Conservation (phyloP, 2,797 vertebrate species). For the Takifugu ocellatus region DNA sequence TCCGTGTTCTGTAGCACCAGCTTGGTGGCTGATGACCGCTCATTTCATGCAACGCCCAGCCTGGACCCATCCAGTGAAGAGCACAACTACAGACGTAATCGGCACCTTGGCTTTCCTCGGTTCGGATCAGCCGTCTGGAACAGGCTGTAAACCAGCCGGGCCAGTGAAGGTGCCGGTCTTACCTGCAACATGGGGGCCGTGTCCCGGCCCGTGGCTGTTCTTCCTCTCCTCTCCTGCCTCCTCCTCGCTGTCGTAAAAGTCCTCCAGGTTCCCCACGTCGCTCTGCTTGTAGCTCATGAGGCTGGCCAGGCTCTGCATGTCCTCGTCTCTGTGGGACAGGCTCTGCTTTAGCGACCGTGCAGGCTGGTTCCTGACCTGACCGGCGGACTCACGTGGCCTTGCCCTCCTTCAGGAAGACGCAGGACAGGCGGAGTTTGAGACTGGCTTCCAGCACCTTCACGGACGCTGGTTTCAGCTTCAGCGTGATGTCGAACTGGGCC, state of each 20-base stretch:
- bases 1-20: no score
- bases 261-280: conserved; percentile 87
- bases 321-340: conserved; percentile 80
- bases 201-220: neutral
- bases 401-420: conserved; percentile 86
- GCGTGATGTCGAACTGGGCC: conserved; percentile 72
- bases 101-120: no score
- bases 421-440: conserved; percentile 82
- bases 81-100: no score
- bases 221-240: conserved; percentile 70
- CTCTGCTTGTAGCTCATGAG: conserved; percentile 87
- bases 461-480: conserved; percentile 84
- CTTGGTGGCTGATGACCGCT: no score
- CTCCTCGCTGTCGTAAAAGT: conserved; percentile 88
- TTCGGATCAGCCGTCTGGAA: no score
- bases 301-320: conserved; percentile 93
- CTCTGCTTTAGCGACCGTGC: neutral
- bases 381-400: conserved; percentile 86
- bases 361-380: no score
- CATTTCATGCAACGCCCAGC: no score
- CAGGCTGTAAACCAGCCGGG: neutral
- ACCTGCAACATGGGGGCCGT: no score
- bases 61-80: no score
- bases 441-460: conserved; percentile 87
- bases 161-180: neutral